Percentiles rank a stretch among this genome's conserved stretches.
phyloP scores from a whole-genome alignment of 2,113 vertebrate genomes.

The Pagrus major region DNA sequence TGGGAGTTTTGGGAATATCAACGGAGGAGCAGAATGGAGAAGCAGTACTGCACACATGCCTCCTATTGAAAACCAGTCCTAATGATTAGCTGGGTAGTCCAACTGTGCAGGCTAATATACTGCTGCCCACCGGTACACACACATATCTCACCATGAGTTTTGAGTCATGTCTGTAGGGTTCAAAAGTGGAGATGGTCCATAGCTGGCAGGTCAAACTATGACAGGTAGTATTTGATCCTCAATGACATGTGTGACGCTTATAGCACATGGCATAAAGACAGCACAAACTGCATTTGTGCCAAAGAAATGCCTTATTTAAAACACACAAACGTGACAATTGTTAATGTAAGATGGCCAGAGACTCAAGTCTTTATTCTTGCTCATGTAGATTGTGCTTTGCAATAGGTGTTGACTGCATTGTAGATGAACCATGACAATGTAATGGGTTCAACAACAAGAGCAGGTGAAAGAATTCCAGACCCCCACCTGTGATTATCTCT shows the following conservation, averaged over 20 bases:
- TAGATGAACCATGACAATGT: background rate
- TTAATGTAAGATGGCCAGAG: background rate
- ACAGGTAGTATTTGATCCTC: background rate
- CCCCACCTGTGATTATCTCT: background rate
- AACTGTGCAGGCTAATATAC: slow-evolving; percentile 36
- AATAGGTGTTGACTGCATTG: background rate
- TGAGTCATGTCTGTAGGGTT: background rate
- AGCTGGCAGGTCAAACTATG: background rate
- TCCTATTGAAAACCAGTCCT: slow-evolving; percentile 24
- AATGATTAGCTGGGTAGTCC: slow-evolving; percentile 41
- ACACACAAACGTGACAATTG: background rate
- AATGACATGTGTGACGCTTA: background rate
- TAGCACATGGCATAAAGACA: background rate
- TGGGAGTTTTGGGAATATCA: background rate
- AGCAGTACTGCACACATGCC: slow-evolving; percentile 11
- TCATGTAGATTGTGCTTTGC: background rate
- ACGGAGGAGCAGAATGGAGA: background rate
- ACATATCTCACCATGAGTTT: slow-evolving; percentile 23
- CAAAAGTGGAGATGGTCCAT: background rate
- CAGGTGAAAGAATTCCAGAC: background rate
- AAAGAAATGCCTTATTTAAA: background rate
- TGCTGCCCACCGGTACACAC: slow-evolving; percentile 24
- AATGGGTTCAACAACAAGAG: background rate
- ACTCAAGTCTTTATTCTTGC: background rate
- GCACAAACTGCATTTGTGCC: background rate